A percentile compares a stretch with the other conserved stretches of the same genome.
Evolutionary conservation across 2,888 invertebrate genomes (phyloP).

Genomic region (Thymelicus lineola): DNA sequence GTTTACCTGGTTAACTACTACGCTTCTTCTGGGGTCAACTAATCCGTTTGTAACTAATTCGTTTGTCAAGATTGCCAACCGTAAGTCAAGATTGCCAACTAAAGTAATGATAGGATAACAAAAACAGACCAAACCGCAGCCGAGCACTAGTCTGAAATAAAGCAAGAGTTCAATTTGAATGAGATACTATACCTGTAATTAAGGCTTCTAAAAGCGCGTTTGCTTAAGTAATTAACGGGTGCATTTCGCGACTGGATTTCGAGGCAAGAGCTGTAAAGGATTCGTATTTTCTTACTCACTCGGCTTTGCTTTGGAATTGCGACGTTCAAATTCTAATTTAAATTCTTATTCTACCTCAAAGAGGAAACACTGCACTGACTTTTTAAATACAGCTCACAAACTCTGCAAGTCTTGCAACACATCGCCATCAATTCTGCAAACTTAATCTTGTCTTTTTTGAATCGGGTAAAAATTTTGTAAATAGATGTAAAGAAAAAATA

Average conservation of each 20-base stretch:
- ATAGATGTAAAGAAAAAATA: not conserved
- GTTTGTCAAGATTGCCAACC: no score
- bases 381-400: not conserved
- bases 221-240: constrained; percentile 44
- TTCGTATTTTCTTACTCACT: constrained; percentile 19
- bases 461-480: not conserved
- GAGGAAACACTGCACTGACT: not conserved
- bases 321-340: constrained; percentile 31
- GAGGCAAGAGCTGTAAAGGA: constrained; percentile 20
- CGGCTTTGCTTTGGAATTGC: constrained; percentile 22
- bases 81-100: not conserved
- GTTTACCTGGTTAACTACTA: no score
- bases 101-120: not conserved
- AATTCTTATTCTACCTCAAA: constrained; percentile 26
- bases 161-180: constrained; percentile 35
- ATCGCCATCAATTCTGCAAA: not conserved
- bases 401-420: not conserved
- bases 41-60: no score
- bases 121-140: constrained; percentile 11
- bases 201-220: constrained; percentile 47
- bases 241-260: constrained; percentile 36
- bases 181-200: constrained; percentile 51
- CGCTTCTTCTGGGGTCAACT: no score
- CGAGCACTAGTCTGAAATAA: constrained; percentile 2
- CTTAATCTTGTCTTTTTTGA: not conserved